Percentiles rank a stretch among this genome's conserved stretches.
Conservation (phyloP, 2,113 vertebrate genomes). For the Brachirus orientalis region DNA sequence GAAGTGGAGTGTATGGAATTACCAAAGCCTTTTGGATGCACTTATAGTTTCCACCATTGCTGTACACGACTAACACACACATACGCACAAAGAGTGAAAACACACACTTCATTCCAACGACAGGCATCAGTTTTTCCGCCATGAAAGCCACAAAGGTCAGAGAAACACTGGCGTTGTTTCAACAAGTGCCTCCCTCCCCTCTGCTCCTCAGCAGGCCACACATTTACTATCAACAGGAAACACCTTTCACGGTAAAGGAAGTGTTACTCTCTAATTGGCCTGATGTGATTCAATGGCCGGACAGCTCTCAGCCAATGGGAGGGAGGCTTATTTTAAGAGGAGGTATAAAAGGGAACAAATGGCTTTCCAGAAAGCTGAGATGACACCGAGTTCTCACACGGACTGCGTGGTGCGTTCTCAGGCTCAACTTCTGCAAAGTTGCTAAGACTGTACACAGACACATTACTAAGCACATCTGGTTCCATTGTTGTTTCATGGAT, state of each 20-base stretch:
- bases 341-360: slow-evolving; percentile 88
- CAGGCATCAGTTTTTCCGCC: slow-evolving; percentile 74
- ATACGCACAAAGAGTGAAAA: slow-evolving; percentile 22
- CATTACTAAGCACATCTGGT: slow-evolving; percentile 80
- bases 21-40: slow-evolving; percentile 6
- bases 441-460: slow-evolving; percentile 47
- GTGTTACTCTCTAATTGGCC: slow-evolving; percentile 87
- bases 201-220: slow-evolving; percentile 47
- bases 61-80: slow-evolving; percentile 38
- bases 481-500: slow-evolving; percentile 76
- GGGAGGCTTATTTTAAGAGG: slow-evolving; percentile 90
- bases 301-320: slow-evolving; percentile 84
- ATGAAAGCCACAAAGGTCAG: slow-evolving; percentile 78
- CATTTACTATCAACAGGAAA: slow-evolving; percentile 94
- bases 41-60: slow-evolving; percentile 16
- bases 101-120: slow-evolving; percentile 54
- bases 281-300: slow-evolving; percentile 84
- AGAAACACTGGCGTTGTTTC: slow-evolving; percentile 80
- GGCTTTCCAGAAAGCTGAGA: slow-evolving; percentile 63
- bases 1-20: background rate
- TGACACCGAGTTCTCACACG: slow-evolving; percentile 60
- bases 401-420: slow-evolving; percentile 28
- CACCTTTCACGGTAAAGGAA: slow-evolving; percentile 94
- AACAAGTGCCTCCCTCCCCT: slow-evolving; percentile 41
- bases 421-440: slow-evolving; percentile 69